These are phyloP conservation scores for Channa argus DNA, from an alignment of 2,113 vertebrate genomes.

Conservation along the genomic window DNA sequence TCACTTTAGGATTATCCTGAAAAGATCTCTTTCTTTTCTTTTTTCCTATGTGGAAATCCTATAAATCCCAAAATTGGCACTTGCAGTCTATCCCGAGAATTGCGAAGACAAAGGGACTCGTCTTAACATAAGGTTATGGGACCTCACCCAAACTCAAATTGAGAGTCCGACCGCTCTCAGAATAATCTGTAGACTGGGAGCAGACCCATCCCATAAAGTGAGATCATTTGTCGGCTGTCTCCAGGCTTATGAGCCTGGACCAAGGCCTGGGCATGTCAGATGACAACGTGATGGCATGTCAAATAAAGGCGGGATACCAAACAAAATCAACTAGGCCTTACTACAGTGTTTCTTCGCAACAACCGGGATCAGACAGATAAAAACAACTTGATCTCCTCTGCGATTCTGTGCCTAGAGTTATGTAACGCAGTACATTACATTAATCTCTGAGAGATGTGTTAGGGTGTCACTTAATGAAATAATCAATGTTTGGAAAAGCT, in stretches of 20 bases:
- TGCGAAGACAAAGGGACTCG: constrained; percentile 18
- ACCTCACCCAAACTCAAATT: constrained; percentile 14
- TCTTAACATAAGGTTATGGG: neutral
- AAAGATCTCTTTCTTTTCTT: constrained; percentile 9
- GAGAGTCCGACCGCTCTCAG: constrained; percentile 10
- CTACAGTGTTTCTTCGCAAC: neutral
- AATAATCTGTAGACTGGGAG: constrained; percentile 11
- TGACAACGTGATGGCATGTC: neutral
- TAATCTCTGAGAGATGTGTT: constrained; percentile 2
- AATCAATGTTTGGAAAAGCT: constrained; percentile 10
- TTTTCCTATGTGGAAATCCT: neutral
- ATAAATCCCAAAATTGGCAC: constrained; percentile 35
- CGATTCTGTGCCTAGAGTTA: neutral
- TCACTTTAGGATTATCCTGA: neutral
- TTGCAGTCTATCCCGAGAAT: neutral
- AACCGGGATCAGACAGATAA: neutral
- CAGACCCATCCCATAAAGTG: constrained; percentile 6
- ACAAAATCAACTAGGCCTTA: neutral
- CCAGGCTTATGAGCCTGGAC: constrained; percentile 7
- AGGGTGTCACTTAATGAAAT: constrained; percentile 7
- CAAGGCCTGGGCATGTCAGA: constrained; percentile 35
- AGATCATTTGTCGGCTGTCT: constrained; percentile 28
- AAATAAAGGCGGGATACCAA: constrained; percentile 1
- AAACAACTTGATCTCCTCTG: neutral
- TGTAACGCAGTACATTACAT: neutral